Percentiles rank a stretch among this genome's conserved stretches.
Evolutionary conservation across 2,888 invertebrate genomes (phyloP).

Genomic region (Hydriomena furcata): DNA sequence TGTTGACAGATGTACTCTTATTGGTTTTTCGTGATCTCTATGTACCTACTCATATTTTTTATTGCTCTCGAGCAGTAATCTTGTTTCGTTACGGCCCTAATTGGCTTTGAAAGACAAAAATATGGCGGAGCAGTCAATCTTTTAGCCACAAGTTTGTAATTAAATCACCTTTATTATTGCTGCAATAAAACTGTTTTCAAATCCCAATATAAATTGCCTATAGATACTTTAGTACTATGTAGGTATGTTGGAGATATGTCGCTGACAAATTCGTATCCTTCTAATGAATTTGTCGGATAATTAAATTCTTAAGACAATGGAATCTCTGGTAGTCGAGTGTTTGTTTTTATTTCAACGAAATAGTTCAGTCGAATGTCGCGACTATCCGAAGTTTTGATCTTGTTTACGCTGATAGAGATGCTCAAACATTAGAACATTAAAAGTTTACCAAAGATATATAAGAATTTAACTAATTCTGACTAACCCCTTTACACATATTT

Average conservation of each 20-base stretch:
- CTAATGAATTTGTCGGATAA: slow-evolving; percentile 68
- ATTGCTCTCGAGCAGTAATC: slow-evolving; percentile 18
- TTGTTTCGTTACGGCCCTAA: slow-evolving; percentile 23
- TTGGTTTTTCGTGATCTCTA: slow-evolving; percentile 35
- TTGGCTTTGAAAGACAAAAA: slow-evolving; percentile 26
- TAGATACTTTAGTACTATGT: not conserved
- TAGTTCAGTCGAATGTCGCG: slow-evolving; percentile 62
- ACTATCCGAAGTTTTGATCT: slow-evolving; percentile 61
- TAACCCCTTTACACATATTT: no score
- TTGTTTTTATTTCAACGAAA: slow-evolving; percentile 59
- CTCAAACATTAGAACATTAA: slow-evolving; percentile 44
- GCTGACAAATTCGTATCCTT: slow-evolving; percentile 66
- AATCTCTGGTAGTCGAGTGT: slow-evolving; percentile 49
- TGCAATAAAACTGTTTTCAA: slow-evolving; percentile 19
- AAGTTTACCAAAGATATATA: no score
- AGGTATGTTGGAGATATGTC: slow-evolving; percentile 28
- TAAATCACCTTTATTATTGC: slow-evolving; percentile 27
- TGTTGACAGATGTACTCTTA: slow-evolving; percentile 59
- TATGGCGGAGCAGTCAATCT: slow-evolving; percentile 24
- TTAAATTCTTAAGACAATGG: slow-evolving; percentile 52
- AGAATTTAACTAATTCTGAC: no score
- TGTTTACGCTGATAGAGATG: slow-evolving; percentile 39
- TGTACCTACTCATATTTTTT: slow-evolving; percentile 18
- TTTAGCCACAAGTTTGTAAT: slow-evolving; percentile 28
- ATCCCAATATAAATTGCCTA: slow-evolving; percentile 9